A percentile compares a stretch with the other conserved stretches of the same genome.
phyloP scores from a whole-genome alignment of 2,888 invertebrate species.

The Phasia obesa region DNA sequence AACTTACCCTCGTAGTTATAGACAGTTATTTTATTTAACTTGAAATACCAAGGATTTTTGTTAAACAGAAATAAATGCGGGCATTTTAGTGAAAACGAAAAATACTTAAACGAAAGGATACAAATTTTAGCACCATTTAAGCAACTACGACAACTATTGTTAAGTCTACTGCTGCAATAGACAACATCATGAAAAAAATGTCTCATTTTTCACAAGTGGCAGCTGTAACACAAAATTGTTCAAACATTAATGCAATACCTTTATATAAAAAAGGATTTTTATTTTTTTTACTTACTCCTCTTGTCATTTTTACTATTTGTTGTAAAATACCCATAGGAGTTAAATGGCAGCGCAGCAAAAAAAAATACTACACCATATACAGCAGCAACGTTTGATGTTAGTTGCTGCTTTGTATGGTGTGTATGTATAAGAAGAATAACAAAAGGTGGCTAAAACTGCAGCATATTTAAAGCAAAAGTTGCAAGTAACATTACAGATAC shows the following conservation, averaged over 20 bases:
- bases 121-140: conserved; percentile 3
- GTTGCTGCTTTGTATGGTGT: neutral
- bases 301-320: conserved; percentile 11
- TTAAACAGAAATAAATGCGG: conserved; percentile 6
- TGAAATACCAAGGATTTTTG: conserved; percentile 28
- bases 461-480: conserved; percentile 46
- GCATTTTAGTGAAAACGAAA: conserved; percentile 1
- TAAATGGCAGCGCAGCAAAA: conserved; percentile 46
- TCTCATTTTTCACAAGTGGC: conserved; percentile 52
- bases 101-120: conserved; percentile 8
- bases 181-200: conserved; percentile 25
- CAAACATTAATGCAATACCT: conserved; percentile 17
- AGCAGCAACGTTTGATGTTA: conserved; percentile 26
- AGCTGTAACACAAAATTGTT: conserved; percentile 18
- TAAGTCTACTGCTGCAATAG: neutral
- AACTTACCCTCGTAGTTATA: neutral
- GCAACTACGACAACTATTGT: neutral
- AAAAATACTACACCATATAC: conserved; percentile 35
- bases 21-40: neutral
- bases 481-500: conserved; percentile 20
- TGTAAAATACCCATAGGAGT: conserved; percentile 47
- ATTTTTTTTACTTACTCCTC: neutral
- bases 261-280: conserved; percentile 20
- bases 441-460: conserved; percentile 44
- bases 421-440: conserved; percentile 7